Base-by-base conservation (phyloP, 2,888 invertebrate species). In the Cataglyphis livida region DNA sequence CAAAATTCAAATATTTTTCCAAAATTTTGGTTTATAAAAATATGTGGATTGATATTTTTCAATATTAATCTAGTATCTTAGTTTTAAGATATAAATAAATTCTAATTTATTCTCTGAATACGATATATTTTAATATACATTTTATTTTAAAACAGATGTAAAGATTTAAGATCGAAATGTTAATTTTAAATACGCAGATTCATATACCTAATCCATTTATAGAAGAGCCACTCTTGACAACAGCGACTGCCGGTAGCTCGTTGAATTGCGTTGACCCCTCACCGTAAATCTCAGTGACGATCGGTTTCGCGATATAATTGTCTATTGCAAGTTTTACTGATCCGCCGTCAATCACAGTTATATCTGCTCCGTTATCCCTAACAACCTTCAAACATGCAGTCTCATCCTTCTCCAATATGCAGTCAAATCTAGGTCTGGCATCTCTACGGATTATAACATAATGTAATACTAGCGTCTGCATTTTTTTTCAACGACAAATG, bases 391-490 rank as follows among this genome's bases (percentile, higher is more conserved):
- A 95, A 92, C 98, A 98, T 48, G 96, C 96, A 12, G 96, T 96
- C 66, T 96, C 95, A 38, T 95, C 95, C 57, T 96, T 95, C 62
- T 97, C 96, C 85, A 96, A 95, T 0, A 97, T 95, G 92, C 98
- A 99, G 91, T 97, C 97, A 68, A 98, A 95, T 88, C 96, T 96
- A 0, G 98, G 98, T 7, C 98, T 95, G 61, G 98, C 96, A 91
- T 98, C 97, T 81, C 98, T 93, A 70, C 7, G 48, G 1, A 71
- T 68, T 57, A 32, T n/a, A 65, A 65, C 15, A 21, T 44, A 12
- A 25, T 25, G 5, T 25, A 62, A 62, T 62, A 38, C 7, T 1
- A 51, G 5, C 21, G 15, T n/a, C 21, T 73, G n/a, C 44, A 44
- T 15, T 3, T 32, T n/a, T 41, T 59, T 3, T 18, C n/a, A 51